Base-by-base conservation (phyloP, 2,113 vertebrate genomes). In the Pterocles gutturalis region DNA sequence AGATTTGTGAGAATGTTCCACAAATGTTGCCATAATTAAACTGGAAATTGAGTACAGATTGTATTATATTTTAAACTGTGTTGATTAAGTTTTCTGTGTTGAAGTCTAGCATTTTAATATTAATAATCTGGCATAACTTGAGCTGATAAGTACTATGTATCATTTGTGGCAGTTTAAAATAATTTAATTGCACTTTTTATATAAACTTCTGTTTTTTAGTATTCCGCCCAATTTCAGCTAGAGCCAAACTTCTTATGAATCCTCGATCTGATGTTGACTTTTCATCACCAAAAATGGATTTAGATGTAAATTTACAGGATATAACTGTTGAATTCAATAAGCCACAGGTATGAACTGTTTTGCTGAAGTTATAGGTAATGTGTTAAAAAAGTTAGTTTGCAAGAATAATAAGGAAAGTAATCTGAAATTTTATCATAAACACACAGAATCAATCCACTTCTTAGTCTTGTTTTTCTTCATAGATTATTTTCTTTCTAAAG, bases 211-310 rank as follows among this genome's bases (percentile, higher is more conserved):
- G 7, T 97, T 97, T 98, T 98, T 49, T 78, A 99, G 99, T 99
- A 76, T 99, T 99, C 93, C 99, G 99, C 58, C 99, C 99, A 8
- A 99, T 99, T 97, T 99, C 99, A 60, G 99, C 99, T 62, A 98
- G 95, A 82, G 99, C 99, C 92, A 99, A 99, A 96, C 98, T 99
- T 41, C 98, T 98, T 75, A 99, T 99, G 99, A 99, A 99, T 98
- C 99, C 98, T 31, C 98, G 99, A 96, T 98, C 99, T n/a, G 99
- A 99, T 93, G 97, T 99, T 96, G 99, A 99, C 94, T 99, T 99
- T 98, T 99, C 99, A 18, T 98, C 98, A 45, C 99, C 99, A 3
- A 99, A 99, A 97, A 98, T 99, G 95, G 99, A 99, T 91, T 95
- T 99, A 76, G 98, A 98, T 90, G 98, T 99, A 95, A 99, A 99